phyloP scores from a whole-genome alignment of 1,140 invertebrate genomes.

The Cherax destructor region DNA sequence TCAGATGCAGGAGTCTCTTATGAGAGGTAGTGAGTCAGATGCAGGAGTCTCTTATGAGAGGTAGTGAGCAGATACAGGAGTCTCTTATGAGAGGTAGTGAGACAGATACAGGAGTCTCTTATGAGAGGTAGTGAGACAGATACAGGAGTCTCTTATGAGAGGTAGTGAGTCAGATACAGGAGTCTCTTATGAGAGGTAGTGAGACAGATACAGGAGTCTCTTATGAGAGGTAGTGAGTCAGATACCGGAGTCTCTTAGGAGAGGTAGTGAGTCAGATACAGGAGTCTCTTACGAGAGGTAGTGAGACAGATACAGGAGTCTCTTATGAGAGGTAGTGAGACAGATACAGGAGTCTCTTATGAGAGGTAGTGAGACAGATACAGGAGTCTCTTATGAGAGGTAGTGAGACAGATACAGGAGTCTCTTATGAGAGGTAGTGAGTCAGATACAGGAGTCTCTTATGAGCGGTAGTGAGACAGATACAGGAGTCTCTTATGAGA shows the following conservation, averaged over 20 bases:
- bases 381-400: not conserved
- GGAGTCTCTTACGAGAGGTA: not conserved
- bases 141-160: too few species aligned
- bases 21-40: not conserved
- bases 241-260: not conserved
- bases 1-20: not conserved
- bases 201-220: not conserved
- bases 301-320: not conserved
- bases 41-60: not conserved
- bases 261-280: not conserved
- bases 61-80: not conserved
- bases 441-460: too few species aligned
- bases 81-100: too few species aligned
- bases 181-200: too few species aligned
- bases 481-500: too few species aligned
- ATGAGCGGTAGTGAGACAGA: too few species aligned
- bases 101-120: too few species aligned
- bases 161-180: too few species aligned
- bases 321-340: not conserved
- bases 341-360: not conserved
- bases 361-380: not conserved
- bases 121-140: too few species aligned
- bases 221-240: not conserved
- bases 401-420: not conserved
- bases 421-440: too few species aligned